A percentile compares a stretch with the other conserved stretches of the same genome.
These are phyloP conservation scores for Scarus forsteni DNA, from an alignment of 2,797 vertebrate genomes.

Conservation along the genomic window DNA sequence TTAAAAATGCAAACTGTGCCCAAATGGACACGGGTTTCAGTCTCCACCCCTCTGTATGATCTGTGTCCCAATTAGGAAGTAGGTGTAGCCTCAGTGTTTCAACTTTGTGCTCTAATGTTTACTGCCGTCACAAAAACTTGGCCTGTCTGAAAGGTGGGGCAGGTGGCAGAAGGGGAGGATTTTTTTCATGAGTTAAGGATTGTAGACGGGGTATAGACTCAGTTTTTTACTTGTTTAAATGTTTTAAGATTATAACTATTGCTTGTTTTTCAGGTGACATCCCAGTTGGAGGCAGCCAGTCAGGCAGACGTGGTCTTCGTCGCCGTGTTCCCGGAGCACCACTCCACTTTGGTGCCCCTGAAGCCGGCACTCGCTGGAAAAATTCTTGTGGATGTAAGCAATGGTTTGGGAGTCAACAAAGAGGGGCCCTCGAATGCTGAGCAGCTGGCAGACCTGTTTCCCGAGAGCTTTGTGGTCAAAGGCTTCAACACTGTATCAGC, in stretches of 20 bases:
- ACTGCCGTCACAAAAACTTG: too few species aligned
- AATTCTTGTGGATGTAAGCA: constrained; percentile 95
- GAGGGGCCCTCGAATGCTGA: constrained; percentile 88
- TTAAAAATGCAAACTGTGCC: too few species aligned
- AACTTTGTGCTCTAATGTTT: too few species aligned
- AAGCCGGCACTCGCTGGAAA: constrained; percentile 86
- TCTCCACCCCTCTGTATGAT: too few species aligned
- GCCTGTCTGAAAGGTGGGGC: too few species aligned
- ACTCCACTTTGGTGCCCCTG: constrained; percentile 87
- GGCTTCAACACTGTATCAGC: constrained; percentile 95
- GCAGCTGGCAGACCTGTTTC: constrained; percentile 91
- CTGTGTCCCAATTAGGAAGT: too few species aligned
- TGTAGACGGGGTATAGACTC: too few species aligned
- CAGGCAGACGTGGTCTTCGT: constrained; percentile 89
- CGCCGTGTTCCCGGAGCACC: constrained; percentile 92
- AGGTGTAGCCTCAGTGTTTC: too few species aligned
- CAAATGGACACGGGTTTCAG: too few species aligned
- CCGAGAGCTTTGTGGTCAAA: constrained; percentile 91
- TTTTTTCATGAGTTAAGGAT: too few species aligned
- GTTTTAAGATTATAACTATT: background rate
- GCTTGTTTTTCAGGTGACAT: constrained; percentile 78
- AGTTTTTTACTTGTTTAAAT: too few species aligned
- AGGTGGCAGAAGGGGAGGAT: too few species aligned
- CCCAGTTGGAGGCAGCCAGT: constrained; percentile 88
- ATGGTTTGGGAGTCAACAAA: constrained; percentile 81